These are phyloP conservation scores for Andrena haemorrhoa DNA, from an alignment of 2,888 invertebrate species.

Conservation along the genomic window DNA sequence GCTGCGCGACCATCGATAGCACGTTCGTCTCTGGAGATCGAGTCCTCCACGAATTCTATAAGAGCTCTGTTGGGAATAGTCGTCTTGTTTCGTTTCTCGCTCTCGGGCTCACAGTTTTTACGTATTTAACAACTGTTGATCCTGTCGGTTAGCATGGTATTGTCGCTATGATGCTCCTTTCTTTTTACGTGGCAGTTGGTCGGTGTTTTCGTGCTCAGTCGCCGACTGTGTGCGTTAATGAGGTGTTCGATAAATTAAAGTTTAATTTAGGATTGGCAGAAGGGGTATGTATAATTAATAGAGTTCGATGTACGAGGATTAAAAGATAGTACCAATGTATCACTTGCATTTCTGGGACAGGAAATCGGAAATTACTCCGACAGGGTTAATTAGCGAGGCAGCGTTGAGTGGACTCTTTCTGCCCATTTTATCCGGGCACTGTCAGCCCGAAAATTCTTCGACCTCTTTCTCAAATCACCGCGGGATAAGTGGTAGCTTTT, in stretches of 20 bases:
- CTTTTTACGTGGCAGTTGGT: not conserved
- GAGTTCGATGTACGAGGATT: not conserved
- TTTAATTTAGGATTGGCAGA: too few species aligned
- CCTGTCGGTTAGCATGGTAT: not conserved
- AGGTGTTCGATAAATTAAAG: too few species aligned
- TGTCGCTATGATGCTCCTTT: not conserved
- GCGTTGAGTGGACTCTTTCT: not conserved
- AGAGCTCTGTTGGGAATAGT: not conserved
- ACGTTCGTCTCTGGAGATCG: slow-evolving; percentile 15
- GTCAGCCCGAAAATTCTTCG: slow-evolving; percentile 4
- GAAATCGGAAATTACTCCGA: slow-evolving; percentile 6
- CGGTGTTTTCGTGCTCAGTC: not conserved
- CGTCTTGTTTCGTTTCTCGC: not conserved
- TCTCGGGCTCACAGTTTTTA: not conserved
- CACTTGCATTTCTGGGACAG: not conserved
- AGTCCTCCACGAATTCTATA: not conserved
- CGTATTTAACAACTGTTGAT: slow-evolving; percentile 13
- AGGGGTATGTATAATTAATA: not conserved
- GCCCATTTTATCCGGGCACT: slow-evolving; percentile 3
- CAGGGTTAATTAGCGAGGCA: not conserved
- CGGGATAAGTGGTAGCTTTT: not conserved
- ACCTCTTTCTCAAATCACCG: not conserved
- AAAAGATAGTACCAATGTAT: not conserved
- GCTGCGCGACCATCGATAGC: slow-evolving; percentile 40
- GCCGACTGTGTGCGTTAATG: too few species aligned